Base-by-base conservation (phyloP, 2,113 vertebrate species). In the Mastomys coucha region DNA sequence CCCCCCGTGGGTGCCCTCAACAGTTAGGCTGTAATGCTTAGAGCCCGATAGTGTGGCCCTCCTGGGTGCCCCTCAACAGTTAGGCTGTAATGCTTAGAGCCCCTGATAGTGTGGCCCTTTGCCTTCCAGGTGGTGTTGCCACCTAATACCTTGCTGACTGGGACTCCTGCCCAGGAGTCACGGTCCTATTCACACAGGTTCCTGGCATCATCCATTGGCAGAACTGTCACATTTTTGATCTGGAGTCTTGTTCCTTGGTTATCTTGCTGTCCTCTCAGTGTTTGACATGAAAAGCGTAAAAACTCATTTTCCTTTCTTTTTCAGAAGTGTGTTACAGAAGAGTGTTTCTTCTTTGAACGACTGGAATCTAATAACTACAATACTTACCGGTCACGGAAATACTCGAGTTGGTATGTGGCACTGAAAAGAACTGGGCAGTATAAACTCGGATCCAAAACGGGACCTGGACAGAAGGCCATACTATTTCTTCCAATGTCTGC, bases 341-440 rank as follows among this genome's bases (percentile, higher is more conserved):
- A 99, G 97, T 99, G 99, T 98, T 98, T 99, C 98, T 99, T 99
- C 98, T 98, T 99, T 53, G 99, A 99, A 98, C 99, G 99, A 8
- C 96, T 99, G 67, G 99, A 99, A 98, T 99, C 99, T 88, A 99
- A 99, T 98, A 99, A 99, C 99, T 99, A 99, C 98, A 99, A 99
- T 98, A 99, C 99, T 17, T 99, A 99, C 97, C 99, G 99, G 77
- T 99, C 99, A 56, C 98, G 99, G 97, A 99, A 99, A 98, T 99
- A 99, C 95, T 99, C 99, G 0, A 98, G 99, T 97, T 99, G 99
- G 99, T 99, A 99, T 2, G 99, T 99, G 98, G 99, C 99, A 67
- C 98, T 99, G 98, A 99, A 99, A 98, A 98, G 99, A 97, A 99
- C 99, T 72, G 99, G 99, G 87, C 99, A 99, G 97, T 99, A 99